Conservation (phyloP, 2,797 vertebrate genomes). For the Cyprinodon diabolis region DNA sequence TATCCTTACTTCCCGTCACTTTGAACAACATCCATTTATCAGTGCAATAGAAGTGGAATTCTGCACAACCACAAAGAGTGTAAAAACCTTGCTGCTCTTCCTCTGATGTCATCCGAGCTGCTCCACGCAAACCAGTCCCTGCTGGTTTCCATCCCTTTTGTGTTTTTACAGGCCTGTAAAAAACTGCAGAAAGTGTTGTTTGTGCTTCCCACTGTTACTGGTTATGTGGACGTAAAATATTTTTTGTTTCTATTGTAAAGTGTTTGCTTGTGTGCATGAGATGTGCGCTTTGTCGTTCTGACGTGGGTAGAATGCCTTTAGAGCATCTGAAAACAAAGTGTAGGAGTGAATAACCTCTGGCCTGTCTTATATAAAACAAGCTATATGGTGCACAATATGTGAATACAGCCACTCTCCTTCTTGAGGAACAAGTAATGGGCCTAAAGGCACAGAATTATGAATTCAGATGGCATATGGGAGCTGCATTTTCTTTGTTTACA, state of each 20-base stretch:
- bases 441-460: constrained; percentile 21
- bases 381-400: constrained; percentile 56
- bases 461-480: constrained; percentile 22
- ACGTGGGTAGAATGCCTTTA: constrained; percentile 43
- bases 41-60: background rate
- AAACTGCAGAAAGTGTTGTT: background rate
- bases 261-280: background rate
- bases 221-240: background rate
- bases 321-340: constrained; percentile 34
- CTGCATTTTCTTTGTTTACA: constrained; percentile 13
- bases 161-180: constrained; percentile 16
- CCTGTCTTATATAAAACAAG: constrained; percentile 55
- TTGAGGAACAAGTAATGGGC: constrained; percentile 30
- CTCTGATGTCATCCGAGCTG: constrained; percentile 30
- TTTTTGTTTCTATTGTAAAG: constrained; percentile 7
- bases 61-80: background rate
- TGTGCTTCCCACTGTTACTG: constrained; percentile 3
- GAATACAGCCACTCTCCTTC: constrained; percentile 30
- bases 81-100: constrained; percentile 1
- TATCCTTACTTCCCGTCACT: background rate
- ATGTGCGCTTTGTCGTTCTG: background rate
- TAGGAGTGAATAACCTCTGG: constrained; percentile 52
- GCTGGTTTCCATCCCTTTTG: constrained; percentile 11
- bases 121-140: constrained; percentile 14
- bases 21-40: background rate